Percentiles rank a stretch among this genome's conserved stretches.
Evolutionary conservation across 2,797 vertebrate species (phyloP).

Genomic region (Dryobates pubescens): DNA sequence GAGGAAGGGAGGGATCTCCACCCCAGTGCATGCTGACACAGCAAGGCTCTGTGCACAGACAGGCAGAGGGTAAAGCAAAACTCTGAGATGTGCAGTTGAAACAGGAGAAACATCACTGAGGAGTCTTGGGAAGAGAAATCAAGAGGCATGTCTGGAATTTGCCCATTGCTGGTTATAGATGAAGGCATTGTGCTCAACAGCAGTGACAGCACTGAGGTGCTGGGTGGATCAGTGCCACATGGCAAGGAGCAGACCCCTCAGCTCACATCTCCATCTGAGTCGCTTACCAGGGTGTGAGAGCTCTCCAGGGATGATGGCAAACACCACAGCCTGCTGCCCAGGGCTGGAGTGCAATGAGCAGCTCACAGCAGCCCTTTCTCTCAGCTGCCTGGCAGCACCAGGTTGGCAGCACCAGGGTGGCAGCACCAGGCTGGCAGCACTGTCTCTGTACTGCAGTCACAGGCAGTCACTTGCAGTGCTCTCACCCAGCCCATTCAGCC

Average conservation of each 20-base stretch:
- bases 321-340: neutral
- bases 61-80: neutral
- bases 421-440: too few relatives aligned
- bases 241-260: neutral
- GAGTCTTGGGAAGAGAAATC: neutral
- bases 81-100: rapidly evolving
- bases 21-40: neutral
- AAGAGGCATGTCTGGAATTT: rapidly evolving
- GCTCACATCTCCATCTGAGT: rapidly evolving
- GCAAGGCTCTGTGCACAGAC: neutral
- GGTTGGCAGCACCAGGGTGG: neutral
- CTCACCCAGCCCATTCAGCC: rapidly evolving
- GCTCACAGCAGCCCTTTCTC: neutral
- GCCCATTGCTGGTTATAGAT: neutral
- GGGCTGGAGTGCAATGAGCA: neutral
- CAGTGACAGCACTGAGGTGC: neutral
- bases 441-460: too few relatives aligned
- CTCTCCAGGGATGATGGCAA: neutral
- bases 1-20: neutral
- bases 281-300: neutral
- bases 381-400: neutral
- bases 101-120: neutral
- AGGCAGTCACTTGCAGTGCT: neutral
- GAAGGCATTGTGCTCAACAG: neutral
- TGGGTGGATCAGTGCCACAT: rapidly evolving